Conservation (phyloP, 2,888 invertebrate species). For the Eristalinus aeneus region DNA sequence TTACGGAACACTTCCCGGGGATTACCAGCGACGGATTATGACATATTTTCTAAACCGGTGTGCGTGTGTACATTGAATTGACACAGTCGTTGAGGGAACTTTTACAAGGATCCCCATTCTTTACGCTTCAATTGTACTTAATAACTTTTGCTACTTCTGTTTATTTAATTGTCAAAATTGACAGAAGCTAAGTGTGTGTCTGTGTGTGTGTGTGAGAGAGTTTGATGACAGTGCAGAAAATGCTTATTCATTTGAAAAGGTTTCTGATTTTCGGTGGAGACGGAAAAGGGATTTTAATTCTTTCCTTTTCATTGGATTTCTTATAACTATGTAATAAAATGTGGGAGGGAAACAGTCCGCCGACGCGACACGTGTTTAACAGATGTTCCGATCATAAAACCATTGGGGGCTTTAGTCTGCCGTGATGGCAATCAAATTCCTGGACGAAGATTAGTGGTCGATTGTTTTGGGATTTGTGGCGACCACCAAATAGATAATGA, state of each 20-base stretch:
- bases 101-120: background rate
- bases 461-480: background rate
- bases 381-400: background rate
- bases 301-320: background rate
- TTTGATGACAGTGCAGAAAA: background rate
- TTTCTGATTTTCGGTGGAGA: background rate
- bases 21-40: constrained; percentile 17
- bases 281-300: constrained; percentile 11
- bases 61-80: background rate
- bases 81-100: background rate
- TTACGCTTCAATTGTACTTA: constrained; percentile 22
- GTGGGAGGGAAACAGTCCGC: background rate
- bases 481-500: background rate
- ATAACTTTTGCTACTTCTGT: constrained; percentile 17
- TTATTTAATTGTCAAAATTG: constrained; percentile 26
- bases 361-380: constrained; percentile 7
- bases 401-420: background rate
- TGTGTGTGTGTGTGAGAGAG: background rate
- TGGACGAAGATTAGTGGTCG: constrained; percentile 17
- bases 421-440: background rate
- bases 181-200: background rate
- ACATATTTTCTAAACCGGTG: constrained; percentile 1
- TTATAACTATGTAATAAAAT: constrained; percentile 7
- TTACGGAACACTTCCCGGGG: background rate
- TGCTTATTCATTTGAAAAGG: background rate